A percentile compares a stretch with the other conserved stretches of the same genome.
phyloP scores from a whole-genome alignment of 2,113 vertebrate species.

The Bambusicola thoracicus region DNA sequence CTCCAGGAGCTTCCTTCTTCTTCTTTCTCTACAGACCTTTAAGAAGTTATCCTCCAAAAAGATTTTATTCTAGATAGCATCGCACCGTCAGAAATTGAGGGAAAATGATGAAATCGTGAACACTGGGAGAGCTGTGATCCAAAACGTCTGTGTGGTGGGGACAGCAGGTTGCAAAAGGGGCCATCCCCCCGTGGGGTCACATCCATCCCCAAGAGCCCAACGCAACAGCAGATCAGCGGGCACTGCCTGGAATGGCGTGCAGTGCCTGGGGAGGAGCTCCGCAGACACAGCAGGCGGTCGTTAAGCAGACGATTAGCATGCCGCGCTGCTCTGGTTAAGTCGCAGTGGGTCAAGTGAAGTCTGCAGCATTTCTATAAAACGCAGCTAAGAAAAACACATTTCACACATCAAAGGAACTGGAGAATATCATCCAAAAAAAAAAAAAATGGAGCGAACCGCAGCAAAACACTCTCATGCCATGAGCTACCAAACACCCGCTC shows the following conservation, averaged over 20 bases:
- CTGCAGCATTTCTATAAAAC: not conserved
- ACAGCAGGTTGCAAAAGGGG: not conserved
- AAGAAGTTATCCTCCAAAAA: not conserved
- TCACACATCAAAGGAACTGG: not conserved
- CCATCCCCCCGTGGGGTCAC: rapidly evolving
- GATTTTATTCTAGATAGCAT: not conserved
- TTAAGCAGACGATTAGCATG: not conserved
- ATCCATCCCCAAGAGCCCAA: rapidly evolving
- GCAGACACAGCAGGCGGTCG: no score
- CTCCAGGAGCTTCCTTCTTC: not conserved
- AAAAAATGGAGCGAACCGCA: not conserved
- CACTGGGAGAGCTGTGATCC: not conserved
- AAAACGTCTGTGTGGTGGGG: not conserved
- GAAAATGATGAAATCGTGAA: not conserved
- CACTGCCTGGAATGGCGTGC: no score
- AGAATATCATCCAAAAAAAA: not conserved
- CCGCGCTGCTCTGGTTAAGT: not conserved
- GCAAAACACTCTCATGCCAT: not conserved
- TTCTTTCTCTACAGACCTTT: not conserved
- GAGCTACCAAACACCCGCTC: not conserved
- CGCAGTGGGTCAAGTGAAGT: not conserved
- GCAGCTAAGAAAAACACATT: not conserved
- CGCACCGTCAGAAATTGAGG: not conserved
- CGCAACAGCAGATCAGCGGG: not conserved
- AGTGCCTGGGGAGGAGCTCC: not conserved